Base-by-base conservation (phyloP, 2,888 invertebrate species). In the Melinaea menophilus region DNA sequence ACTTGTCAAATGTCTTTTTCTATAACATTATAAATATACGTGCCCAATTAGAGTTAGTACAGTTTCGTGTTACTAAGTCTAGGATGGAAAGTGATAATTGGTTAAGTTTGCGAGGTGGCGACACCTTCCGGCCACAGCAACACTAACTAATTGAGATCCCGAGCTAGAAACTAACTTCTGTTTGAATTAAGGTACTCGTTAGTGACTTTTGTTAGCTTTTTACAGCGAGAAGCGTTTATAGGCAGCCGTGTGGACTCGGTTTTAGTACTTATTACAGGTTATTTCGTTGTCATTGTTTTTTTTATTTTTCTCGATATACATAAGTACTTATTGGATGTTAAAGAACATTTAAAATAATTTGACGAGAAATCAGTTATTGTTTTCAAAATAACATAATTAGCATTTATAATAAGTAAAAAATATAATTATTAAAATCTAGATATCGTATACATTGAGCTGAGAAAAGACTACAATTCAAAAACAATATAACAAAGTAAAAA, bases 151-250 rank as follows among this genome's bases (percentile, higher is more conserved):
- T 85, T 85, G 81, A 80, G 82, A 79, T 75, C 76, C 77, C 77
- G 79, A 67, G 73, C 73, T 65, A 69, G 74, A 62, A 63, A 48
- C 75, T 71, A 85, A 86, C 86, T 88, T 84, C 75, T 74, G 70
- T 72, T 75, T 73, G 82, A 81, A 85, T 86, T 86, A 85, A 86
- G 81, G 77, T 80, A 80, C 85, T 87, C 86, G 86, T 88, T 87
- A 86, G 79, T 71, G 80, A 84, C 82, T 86, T 87, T 86, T 84
- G 73, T 77, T 69, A 80, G 83, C 77, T 83, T 81, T 71, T 41
- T 41, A 37, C 41, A 41, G 76, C 72, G 73, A 74, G 78, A 83
- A 84, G 81, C 80, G 81, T 82, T 82, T 79, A 79, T 75, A 68
- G 75, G 69, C 78, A 77, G 79, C 79, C 78, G 77, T 41, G 9